Evolutionary conservation across 2,113 vertebrate species (phyloP).

Genomic region (Tyto alba): DNA sequence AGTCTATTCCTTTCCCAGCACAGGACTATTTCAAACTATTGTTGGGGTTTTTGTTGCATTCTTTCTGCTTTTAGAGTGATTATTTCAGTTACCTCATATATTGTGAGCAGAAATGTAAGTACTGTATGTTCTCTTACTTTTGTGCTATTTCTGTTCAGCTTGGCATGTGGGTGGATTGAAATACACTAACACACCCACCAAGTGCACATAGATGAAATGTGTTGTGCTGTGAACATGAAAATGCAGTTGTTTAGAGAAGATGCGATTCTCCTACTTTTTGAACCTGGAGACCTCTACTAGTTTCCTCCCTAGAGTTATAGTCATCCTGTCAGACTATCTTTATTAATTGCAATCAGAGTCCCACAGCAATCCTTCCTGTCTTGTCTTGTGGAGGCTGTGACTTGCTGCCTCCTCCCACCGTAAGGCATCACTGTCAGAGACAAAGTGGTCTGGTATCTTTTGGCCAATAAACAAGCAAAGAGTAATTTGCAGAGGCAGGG

Average conservation of each 20-base stretch:
- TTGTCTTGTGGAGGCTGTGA: background rate
- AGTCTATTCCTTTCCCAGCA: background rate
- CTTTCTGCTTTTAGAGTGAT: conserved; percentile 30
- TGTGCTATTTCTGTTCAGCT: conserved; percentile 61
- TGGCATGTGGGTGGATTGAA: conserved; percentile 58
- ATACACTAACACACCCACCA: conserved; percentile 60
- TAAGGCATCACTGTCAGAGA: background rate
- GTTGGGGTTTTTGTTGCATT: background rate
- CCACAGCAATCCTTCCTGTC: background rate
- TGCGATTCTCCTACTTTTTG: conserved; percentile 7
- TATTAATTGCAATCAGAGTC: background rate
- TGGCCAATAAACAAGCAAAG: background rate
- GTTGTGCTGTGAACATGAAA: conserved; percentile 48
- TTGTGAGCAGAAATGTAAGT: conserved; percentile 47
- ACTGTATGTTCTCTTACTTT: conserved; percentile 63
- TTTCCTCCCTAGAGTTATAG: background rate
- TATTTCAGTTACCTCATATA: conserved; percentile 41
- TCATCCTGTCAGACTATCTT: background rate
- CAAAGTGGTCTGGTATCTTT: background rate
- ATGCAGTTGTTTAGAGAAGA: conserved; percentile 56
- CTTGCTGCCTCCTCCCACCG: background rate
- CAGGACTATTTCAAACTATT: background rate
- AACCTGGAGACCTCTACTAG: background rate
- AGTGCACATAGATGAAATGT: conserved; percentile 52
- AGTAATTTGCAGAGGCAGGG: background rate